Conservation (phyloP, 2,113 vertebrate genomes). For the Cyprinodon brontotheroides region DNA sequence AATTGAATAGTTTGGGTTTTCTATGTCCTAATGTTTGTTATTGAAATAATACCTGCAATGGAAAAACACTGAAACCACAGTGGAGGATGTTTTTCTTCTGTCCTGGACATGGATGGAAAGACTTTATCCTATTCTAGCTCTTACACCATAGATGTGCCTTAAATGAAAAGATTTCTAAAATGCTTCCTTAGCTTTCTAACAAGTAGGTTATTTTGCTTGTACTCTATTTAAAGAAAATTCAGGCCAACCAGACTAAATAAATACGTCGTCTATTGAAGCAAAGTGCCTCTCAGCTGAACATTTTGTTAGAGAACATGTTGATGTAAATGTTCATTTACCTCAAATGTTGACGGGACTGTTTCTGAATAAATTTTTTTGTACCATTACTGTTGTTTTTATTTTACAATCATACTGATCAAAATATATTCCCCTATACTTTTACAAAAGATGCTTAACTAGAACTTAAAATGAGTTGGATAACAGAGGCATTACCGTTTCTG, state of each 20-base stretch:
- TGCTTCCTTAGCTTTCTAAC: conserved; percentile 24
- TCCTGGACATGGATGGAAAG: conserved; percentile 48
- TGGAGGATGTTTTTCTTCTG: conserved; percentile 52
- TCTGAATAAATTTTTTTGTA: conserved; percentile 91
- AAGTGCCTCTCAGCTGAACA: conserved; percentile 83
- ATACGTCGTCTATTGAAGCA: conserved; percentile 72
- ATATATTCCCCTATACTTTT: too few species aligned
- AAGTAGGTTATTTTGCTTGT: conserved; percentile 27
- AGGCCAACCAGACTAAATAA: conserved; percentile 47
- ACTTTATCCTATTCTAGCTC: conserved; percentile 29
- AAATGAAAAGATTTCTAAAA: conserved; percentile 21
- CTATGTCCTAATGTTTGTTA: conserved; percentile 67
- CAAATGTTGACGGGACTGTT: conserved; percentile 86
- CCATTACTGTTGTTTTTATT: conserved; percentile 42
- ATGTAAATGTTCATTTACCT: conserved; percentile 89
- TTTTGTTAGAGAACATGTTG: conserved; percentile 84
- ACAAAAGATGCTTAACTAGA: too few species aligned
- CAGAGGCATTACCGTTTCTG: too few species aligned
- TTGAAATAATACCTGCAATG: conserved; percentile 39
- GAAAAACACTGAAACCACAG: conserved; percentile 20
- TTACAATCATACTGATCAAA: too few species aligned
- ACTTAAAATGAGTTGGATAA: too few species aligned
- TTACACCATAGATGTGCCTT: conserved; percentile 47
- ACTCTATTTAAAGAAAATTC: conserved; percentile 19
- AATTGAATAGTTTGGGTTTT: conserved; percentile 52